Conservation (phyloP, 1,140 invertebrate genomes). For the Lamellibrachia luymesi region DNA sequence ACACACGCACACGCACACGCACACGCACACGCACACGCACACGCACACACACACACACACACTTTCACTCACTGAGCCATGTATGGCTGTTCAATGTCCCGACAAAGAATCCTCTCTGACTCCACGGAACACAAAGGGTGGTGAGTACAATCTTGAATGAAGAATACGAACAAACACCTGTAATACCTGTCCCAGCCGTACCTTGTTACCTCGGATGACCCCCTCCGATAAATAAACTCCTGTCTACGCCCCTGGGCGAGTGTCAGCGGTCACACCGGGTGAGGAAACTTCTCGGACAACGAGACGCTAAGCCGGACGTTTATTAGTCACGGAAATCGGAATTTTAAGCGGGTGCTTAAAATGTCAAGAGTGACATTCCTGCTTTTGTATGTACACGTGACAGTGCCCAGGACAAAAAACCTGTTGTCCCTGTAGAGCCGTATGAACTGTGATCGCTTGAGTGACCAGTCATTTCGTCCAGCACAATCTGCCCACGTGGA, state of each 20-base stretch:
- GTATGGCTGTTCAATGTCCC: too few species aligned
- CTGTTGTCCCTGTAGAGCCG: neutral
- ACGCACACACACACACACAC: neutral
- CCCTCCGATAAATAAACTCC: neutral
- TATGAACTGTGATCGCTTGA: neutral
- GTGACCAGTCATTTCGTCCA: neutral
- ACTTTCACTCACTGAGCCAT: neutral
- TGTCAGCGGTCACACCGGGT: neutral
- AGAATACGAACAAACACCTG: neutral
- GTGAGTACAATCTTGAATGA: neutral
- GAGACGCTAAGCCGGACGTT: neutral
- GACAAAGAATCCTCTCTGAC: neutral
- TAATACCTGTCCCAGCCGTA: neutral
- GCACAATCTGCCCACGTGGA: neutral
- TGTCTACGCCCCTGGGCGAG: neutral
- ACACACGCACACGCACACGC: neutral
- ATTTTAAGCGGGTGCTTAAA: neutral
- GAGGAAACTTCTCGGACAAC: neutral
- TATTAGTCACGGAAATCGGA: neutral
- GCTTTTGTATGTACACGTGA: neutral
- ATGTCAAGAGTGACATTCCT: neutral
- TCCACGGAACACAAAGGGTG: neutral
- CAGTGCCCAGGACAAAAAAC: neutral
- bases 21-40: neutral
- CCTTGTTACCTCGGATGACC: neutral